Base-by-base conservation (phyloP, 1,140 invertebrate genomes). In the Lepidurus couesii region DNA sequence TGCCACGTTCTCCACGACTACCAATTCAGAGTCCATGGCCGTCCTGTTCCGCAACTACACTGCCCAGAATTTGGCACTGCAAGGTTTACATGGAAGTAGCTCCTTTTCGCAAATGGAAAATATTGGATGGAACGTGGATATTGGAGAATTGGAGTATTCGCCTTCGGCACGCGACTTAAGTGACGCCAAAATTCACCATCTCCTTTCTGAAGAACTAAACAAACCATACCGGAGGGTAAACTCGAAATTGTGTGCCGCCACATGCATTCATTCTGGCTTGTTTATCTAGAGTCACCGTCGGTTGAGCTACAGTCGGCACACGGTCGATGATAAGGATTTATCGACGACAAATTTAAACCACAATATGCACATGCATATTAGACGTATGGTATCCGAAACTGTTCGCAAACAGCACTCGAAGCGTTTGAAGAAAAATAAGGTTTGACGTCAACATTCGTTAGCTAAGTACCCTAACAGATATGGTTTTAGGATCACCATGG, bases 141-240 rank as follows among this genome's bases (percentile, higher is more conserved):
- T 97, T 87, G 94, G 95, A 84, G 94, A 96, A 83, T 85, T 97
- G 81, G 93, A 96, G 84, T 96, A 96, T 84, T 95, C 93, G 88
- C 93, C 94, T 77, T 94, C 92, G 53, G 93, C 92, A 83, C 95
- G 95, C 84, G 95, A 96, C 86, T 85, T 96, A 76, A 95, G 93
- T 6, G 95, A 97, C 85, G 94, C 93, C 10, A 93, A 91, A 84
- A 95, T 97, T 81, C 95, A 98, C 86, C 95, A 97, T 85, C 87
- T 98, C 45, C 86, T 98, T 16, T 92, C 93, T 9, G 95, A 97
- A 85, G 93, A 96, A 85, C 87, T 97, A 78, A 93, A 92, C 84
- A 94, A 94, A 85, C 94, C 95, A 10, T 92, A 93, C 83, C 91
- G 92, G 87, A 89, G 93, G 85, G 95, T 97, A 90, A 90, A 89